Conservation (phyloP, 1,140 invertebrate species). For the Brachionus angularis region DNA sequence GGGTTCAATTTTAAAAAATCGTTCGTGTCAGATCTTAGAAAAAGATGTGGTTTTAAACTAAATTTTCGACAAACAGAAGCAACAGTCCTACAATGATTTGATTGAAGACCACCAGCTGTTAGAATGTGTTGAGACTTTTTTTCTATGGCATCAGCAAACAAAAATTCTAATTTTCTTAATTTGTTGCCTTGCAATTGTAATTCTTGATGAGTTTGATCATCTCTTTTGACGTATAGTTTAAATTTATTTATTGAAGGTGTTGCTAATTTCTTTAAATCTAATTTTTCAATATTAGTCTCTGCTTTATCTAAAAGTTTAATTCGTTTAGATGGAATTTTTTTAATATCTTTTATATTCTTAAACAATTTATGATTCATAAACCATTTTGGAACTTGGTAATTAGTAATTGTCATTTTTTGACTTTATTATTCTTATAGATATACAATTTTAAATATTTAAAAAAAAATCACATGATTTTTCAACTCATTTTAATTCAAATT, state of each 20-base stretch:
- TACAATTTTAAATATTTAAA: too few relatives aligned
- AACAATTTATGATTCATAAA: constrained; percentile 9
- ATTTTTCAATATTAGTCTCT: not conserved
- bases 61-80: constrained; percentile 48
- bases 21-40: constrained; percentile 48
- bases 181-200: constrained; percentile 44
- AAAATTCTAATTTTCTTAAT: constrained; percentile 53
- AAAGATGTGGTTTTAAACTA: constrained; percentile 49
- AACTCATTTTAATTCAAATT: too few relatives aligned
- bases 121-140: constrained; percentile 49
- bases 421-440: too few relatives aligned
- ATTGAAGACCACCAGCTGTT: constrained; percentile 51
- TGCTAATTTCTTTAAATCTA: too few relatives aligned
- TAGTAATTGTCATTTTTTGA: constrained; percentile 3
- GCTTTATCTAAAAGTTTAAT: not conserved
- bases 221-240: constrained; percentile 19
- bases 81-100: constrained; percentile 52
- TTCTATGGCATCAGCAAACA: constrained; percentile 50
- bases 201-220: constrained; percentile 33
- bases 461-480: too few relatives aligned
- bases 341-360: not conserved
- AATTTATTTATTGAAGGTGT: not conserved
- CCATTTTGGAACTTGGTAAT: constrained; percentile 17
- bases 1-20: constrained; percentile 46
- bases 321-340: not conserved